Evolutionary conservation across 2,797 vertebrate genomes (phyloP).

Genomic region (Nannoperca obscura): DNA sequence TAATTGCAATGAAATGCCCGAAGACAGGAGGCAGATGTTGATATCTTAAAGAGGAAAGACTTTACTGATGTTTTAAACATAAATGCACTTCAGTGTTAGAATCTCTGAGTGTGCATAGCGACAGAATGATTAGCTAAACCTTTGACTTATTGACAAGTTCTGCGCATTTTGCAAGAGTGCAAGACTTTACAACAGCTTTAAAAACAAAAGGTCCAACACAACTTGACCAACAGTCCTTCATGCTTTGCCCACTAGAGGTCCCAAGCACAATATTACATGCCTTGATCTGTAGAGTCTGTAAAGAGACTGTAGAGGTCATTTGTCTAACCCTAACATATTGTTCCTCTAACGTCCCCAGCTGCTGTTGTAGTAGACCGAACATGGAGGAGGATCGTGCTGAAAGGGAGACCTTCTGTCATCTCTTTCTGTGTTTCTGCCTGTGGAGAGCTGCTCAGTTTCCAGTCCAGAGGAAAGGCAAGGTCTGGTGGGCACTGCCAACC

Average conservation of each 20-base stretch:
- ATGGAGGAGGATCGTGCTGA: constrained; percentile 86
- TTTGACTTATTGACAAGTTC: neutral
- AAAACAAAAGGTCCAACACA: no score
- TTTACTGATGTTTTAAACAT: no score
- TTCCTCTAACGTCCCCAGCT: constrained; percentile 14
- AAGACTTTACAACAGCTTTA: no score
- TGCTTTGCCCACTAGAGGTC: constrained; percentile 54
- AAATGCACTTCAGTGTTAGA: no score
- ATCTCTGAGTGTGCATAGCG: neutral
- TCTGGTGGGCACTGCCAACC: constrained; percentile 64
- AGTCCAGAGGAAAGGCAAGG: constrained; percentile 90
- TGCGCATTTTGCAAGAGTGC: neutral
- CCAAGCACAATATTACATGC: constrained; percentile 1
- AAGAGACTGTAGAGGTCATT: neutral
- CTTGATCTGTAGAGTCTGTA: neutral
- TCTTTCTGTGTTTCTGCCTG: constrained; percentile 90
- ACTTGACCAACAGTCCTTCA: neutral
- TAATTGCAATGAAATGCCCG: neutral
- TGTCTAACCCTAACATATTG: neutral
- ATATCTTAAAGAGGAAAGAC: no score
- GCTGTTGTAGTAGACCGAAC: constrained; percentile 12
- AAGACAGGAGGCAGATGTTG: no score
- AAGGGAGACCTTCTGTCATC: constrained; percentile 91
- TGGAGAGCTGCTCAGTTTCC: constrained; percentile 90
- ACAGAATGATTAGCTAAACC: neutral